A percentile compares a stretch with the other conserved stretches of the same genome.
These are phyloP conservation scores for Ambastaia sidthimunki DNA, from an alignment of 2,797 vertebrate species.

Conservation along the genomic window DNA sequence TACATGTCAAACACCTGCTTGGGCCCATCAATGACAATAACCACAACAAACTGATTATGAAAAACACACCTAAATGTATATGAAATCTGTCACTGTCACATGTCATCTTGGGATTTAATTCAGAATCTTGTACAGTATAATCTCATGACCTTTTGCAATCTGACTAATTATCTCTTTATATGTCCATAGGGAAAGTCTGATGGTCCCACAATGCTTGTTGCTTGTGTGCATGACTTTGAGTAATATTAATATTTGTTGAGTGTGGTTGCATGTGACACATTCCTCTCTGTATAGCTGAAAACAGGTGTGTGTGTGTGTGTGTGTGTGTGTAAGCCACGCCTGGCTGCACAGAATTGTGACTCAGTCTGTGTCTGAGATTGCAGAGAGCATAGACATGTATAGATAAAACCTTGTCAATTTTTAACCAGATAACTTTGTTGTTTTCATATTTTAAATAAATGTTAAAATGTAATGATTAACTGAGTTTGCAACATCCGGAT, in stretches of 20 bases:
- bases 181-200: slow-evolving; percentile 8
- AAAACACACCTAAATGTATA: background rate
- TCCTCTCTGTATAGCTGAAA: slow-evolving; percentile 36
- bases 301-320: slow-evolving; percentile 56
- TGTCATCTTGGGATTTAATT: background rate
- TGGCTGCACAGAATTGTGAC: slow-evolving; percentile 54
- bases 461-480: slow-evolving; percentile 59
- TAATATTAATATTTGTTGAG: slow-evolving; percentile 37
- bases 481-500: background rate
- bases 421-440: slow-evolving; percentile 68
- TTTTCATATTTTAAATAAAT: slow-evolving; percentile 55
- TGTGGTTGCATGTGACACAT: slow-evolving; percentile 44
- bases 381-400: slow-evolving; percentile 47
- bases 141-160: slow-evolving; percentile 20
- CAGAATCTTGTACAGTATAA: background rate
- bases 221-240: slow-evolving; percentile 6
- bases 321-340: slow-evolving; percentile 19
- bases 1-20: background rate
- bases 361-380: slow-evolving; percentile 61
- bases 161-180: background rate
- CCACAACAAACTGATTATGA: background rate
- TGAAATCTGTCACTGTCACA: background rate
- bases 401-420: slow-evolving; percentile 71
- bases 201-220: slow-evolving; percentile 13
- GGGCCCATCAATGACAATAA: background rate